Base-by-base conservation (phyloP, 2,113 vertebrate genomes). In the Sigmodon hispidus region DNA sequence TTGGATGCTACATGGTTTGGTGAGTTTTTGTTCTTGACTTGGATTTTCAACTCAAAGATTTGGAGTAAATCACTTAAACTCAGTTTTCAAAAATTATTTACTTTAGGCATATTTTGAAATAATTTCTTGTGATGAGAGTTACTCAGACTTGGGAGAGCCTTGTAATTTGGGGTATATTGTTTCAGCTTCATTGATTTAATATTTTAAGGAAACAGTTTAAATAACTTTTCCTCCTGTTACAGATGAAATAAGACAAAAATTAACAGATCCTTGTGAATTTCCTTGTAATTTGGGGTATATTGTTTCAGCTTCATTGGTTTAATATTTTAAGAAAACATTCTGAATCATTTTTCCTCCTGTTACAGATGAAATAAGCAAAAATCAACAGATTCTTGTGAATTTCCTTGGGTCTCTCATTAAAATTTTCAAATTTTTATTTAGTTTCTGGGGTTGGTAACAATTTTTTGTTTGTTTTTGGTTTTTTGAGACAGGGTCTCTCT, bases 151-250 rank as follows among this genome's bases (percentile, higher is more conserved):
- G 50, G 48, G 43, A 87, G 67, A 65, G 67, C 15, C 55, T 77
- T 95, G 77, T 75, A 40, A 79, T 76, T 85, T 96, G 24, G 59
- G 50, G 43, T 90, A 12, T 67, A 79, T 88, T 92, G 40, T 95
- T 94, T 96, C 52, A 45, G 50, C 29, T 80, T 63, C 19, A 6
- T 9, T 87, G 81, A 29, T n/a, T 45, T 63, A 19, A 45, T 85
- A 29, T 95, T 87, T 93, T 72, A 61, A 17, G 9, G 79, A n/a
- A n/a, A n/a, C n/a, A n/a, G n/a, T n/a, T n/a, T n/a, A n/a, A n/a
- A n/a, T n/a, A 16, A 80, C 73, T 69, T 36, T 69, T 87, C 50
- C 24, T 75, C 5, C 34, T 52, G 8, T 29, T 72, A 45, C 45
- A n/a, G 70, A 31, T 29, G 59, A 84, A 63, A 76, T 67, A 75